phyloP scores from a whole-genome alignment of 2,797 vertebrate genomes.

The Halcyon badia region DNA sequence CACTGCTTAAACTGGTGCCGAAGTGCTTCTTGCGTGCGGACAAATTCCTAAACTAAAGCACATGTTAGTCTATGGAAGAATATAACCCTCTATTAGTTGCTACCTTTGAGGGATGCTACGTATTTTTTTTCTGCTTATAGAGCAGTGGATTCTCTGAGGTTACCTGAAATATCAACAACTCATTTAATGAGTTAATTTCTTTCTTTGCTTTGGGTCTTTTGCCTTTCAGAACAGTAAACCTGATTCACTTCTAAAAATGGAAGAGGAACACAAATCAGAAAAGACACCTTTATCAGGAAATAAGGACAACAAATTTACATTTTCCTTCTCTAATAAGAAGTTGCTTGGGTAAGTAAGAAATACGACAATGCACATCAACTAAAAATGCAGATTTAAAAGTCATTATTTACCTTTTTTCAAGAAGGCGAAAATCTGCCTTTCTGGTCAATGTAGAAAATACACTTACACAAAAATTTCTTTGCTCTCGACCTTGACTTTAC shows the following conservation, averaged over 20 bases:
- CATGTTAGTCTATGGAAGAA: not conserved
- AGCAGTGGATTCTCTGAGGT: not conserved
- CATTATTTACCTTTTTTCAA: not conserved
- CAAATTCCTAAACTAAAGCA: not conserved
- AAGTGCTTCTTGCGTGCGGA: not conserved
- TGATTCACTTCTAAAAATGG: slow-evolving; percentile 98
- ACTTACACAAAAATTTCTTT: not conserved
- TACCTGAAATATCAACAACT: not conserved
- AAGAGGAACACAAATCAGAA: slow-evolving; percentile 94
- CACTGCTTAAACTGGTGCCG: not conserved
- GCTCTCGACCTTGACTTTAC: not conserved
- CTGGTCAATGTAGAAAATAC: not conserved
- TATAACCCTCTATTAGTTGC: not conserved
- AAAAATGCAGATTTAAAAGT: not conserved
- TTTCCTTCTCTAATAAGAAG: slow-evolving; percentile 94
- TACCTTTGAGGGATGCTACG: not conserved
- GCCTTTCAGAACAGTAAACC: slow-evolving; percentile 96
- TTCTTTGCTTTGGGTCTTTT: not conserved
- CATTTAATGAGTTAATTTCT: not conserved
- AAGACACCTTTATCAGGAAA: slow-evolving; percentile 87
- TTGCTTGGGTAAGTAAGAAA: slow-evolving; percentile 87
- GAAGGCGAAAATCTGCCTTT: not conserved
- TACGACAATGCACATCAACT: not conserved
- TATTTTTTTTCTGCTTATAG: not conserved
- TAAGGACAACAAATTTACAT: slow-evolving; percentile 95